Percentiles rank a stretch among this genome's conserved stretches.
Conservation (phyloP, 1,140 invertebrate genomes). For the Achroia grisella region DNA sequence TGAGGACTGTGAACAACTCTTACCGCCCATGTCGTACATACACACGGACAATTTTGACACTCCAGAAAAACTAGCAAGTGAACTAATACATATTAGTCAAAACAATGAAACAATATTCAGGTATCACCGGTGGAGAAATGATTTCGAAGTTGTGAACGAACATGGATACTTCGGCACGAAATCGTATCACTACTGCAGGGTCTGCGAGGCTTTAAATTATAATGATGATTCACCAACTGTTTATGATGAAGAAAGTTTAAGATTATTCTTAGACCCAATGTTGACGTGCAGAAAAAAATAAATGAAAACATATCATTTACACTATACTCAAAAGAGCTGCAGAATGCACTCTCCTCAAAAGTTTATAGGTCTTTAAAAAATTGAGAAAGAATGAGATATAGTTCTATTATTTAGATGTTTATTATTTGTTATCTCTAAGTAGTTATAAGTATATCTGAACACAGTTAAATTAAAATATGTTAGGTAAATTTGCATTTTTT, state of each 20-base stretch:
- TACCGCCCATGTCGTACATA: conserved; percentile 81
- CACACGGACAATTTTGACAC: conserved; percentile 83
- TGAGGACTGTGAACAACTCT: conserved; percentile 67
- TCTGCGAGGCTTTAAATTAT: conserved; percentile 84
- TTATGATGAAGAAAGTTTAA: conserved; percentile 39
- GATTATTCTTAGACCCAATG: conserved; percentile 8
- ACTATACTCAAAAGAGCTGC: too few relatives aligned
- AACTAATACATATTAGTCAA: conserved; percentile 69
- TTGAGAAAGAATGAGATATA: too few relatives aligned
- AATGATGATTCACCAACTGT: conserved; percentile 35
- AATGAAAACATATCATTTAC: not conserved
- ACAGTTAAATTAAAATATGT: too few relatives aligned
- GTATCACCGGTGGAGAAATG: conserved; percentile 81
- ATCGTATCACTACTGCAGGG: conserved; percentile 84
- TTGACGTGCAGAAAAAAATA: conserved; percentile 4
- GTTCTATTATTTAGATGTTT: too few relatives aligned
- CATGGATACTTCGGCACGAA: conserved; percentile 78
- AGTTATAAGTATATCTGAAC: too few relatives aligned
- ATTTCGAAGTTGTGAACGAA: conserved; percentile 79
- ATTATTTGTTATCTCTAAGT: too few relatives aligned
- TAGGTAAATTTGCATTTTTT: too few relatives aligned
- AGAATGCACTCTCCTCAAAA: too few relatives aligned
- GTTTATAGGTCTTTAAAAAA: too few relatives aligned
- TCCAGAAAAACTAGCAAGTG: conserved; percentile 75
- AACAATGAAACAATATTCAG: conserved; percentile 28